phyloP scores from a whole-genome alignment of 2,797 vertebrate genomes.

The Pelodytes ibericus region DNA sequence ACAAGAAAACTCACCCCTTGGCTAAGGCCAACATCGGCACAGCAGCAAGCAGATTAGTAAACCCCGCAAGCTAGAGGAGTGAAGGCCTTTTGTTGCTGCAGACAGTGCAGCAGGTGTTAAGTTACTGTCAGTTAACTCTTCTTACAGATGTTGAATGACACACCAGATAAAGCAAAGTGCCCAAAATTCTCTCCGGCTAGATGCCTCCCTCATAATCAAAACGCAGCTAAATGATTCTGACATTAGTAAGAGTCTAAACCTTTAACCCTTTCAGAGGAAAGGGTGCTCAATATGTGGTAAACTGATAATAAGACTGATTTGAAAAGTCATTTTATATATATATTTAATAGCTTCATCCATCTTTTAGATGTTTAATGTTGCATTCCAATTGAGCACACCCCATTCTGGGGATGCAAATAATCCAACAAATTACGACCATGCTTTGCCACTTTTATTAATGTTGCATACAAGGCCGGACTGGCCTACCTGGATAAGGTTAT shows the following conservation, averaged over 20 bases:
- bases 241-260: background rate
- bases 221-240: constrained; percentile 26
- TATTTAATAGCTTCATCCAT: too few relatives aligned
- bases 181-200: constrained; percentile 16
- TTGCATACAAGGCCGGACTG: too few relatives aligned
- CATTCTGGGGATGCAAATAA: too few relatives aligned
- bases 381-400: too few relatives aligned
- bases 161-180: constrained; percentile 25
- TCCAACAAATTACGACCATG: too few relatives aligned
- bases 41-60: constrained; percentile 11
- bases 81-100: constrained; percentile 15
- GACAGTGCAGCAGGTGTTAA: constrained; percentile 43
- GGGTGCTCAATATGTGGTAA: too few relatives aligned
- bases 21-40: constrained; percentile 2
- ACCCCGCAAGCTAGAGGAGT: constrained; percentile 27
- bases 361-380: too few relatives aligned
- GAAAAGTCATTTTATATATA: too few relatives aligned
- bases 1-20: background rate
- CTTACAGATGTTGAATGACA: constrained; percentile 40
- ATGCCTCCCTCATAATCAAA: constrained; percentile 7
- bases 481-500: too few relatives aligned
- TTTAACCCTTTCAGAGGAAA: too few relatives aligned
- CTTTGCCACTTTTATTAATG: too few relatives aligned
- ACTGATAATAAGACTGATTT: too few relatives aligned
- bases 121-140: constrained; percentile 29